These are phyloP conservation scores for Drosophila melanica DNA, from an alignment of 1,140 invertebrate genomes.

Conservation along the genomic window DNA sequence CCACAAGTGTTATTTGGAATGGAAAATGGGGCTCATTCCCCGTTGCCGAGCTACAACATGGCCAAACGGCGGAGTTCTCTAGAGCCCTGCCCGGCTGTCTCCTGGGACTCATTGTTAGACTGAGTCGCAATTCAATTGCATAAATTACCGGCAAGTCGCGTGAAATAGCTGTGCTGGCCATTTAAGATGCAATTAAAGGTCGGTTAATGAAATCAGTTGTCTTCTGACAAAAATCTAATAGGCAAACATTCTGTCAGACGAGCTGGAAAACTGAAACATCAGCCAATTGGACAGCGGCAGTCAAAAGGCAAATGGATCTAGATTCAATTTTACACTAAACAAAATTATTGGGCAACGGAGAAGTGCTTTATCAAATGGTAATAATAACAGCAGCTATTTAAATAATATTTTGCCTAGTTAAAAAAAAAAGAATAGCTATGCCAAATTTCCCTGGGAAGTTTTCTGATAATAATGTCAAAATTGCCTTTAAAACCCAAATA, in stretches of 20 bases:
- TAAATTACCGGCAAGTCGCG: constrained; percentile 9
- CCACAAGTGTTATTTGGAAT: constrained; percentile 1
- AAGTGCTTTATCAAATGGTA: background rate
- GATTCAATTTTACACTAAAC: background rate
- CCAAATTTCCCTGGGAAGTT: no score
- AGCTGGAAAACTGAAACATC: background rate
- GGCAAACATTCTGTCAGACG: background rate
- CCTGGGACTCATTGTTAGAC: no score
- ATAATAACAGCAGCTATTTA: no score
- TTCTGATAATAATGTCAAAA: no score
- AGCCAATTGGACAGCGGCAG: background rate
- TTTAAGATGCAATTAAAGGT: constrained; percentile 41
- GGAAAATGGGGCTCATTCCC: background rate
- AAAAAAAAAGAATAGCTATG: no score
- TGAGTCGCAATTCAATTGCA: constrained; percentile 16
- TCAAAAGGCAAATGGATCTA: constrained; percentile 4
- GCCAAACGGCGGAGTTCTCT: background rate
- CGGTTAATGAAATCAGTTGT: constrained; percentile 31
- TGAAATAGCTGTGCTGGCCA: constrained; percentile 19
- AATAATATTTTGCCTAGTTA: no score
- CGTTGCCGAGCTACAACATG: constrained; percentile 4
- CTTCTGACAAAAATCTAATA: constrained; percentile 5
- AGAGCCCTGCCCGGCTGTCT: background rate
- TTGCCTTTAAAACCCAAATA: no score
- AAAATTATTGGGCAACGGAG: background rate